These are phyloP conservation scores for Sycobia sp. DNA, from an alignment of 1,140 invertebrate species.

Conservation along the genomic window DNA sequence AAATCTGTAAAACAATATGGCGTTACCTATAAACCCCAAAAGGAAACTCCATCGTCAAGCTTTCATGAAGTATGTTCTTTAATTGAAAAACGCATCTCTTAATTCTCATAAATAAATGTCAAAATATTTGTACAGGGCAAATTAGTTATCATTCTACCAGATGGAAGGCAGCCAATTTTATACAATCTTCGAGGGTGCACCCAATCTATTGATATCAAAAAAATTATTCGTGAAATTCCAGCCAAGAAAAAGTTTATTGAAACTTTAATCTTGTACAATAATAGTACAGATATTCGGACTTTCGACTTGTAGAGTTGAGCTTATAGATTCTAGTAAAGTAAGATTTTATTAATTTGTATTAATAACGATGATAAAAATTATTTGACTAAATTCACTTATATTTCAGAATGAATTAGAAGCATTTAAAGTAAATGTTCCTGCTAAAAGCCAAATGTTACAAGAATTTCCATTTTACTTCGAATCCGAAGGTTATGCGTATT, in stretches of 20 bases:
- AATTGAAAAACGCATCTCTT: neutral
- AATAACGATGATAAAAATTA: too few species aligned
- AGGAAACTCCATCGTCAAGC: constrained; percentile 37
- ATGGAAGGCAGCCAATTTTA: constrained; percentile 36
- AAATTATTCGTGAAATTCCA: constrained; percentile 39
- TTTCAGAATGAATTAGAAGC: constrained; percentile 4
- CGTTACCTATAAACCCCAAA: constrained; percentile 45
- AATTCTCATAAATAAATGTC: neutral
- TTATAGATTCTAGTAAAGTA: neutral
- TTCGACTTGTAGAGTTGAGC: constrained; percentile 39
- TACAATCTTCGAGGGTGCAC: constrained; percentile 38
- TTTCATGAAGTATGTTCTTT: constrained; percentile 37
- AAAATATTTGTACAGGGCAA: constrained; percentile 36
- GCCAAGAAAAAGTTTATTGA: constrained; percentile 43
- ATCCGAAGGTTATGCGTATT: constrained; percentile 34
- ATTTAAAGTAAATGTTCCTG: constrained; percentile 35
- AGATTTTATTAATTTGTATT: neutral
- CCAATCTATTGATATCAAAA: constrained; percentile 18
- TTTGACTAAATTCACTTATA: too few species aligned
- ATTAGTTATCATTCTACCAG: constrained; percentile 37
- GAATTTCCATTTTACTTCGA: constrained; percentile 41
- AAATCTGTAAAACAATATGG: constrained; percentile 31
- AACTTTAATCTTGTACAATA: constrained; percentile 41
- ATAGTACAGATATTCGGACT: constrained; percentile 30
- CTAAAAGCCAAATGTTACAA: constrained; percentile 37